Evolutionary conservation across 2,797 vertebrate species (phyloP), one percentile per base, ranked within the genome.

Genomic region (Apodemus agrarius): DNA sequence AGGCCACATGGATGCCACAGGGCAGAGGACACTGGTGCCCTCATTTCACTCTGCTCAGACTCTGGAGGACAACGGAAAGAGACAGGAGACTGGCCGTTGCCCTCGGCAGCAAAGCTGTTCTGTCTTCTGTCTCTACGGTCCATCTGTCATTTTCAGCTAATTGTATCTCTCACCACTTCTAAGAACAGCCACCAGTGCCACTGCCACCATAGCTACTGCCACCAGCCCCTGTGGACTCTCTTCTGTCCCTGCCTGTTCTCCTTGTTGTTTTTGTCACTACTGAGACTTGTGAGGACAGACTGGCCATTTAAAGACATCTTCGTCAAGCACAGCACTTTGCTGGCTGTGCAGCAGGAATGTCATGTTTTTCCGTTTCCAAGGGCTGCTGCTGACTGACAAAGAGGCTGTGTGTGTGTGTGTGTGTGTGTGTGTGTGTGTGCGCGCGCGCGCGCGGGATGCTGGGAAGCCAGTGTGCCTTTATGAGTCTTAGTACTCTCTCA

Each of bases 41-140:
- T 91, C 76, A 57, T 82, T 84, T 49, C 12, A 34, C 65, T 80
- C 85, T 81, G 17, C 80, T 63, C 69, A 82, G 59, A 54, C 92
- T 83, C 90, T 37, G 40, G 80, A 94, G 82, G 37, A 29, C 26
- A 14, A 1, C 11, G 12, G 86, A 91, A 93, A 86, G 92, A 94
- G 88, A 69, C 97, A 97, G 96, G 97, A 95, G 94, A 93, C 94
- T 40, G 4, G n/a, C 54, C n/a, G 52, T 81, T 34, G 92, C 95
- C 95, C 14, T 63, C 0, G 3, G 95, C 95, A 87, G 89, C 91
- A 95, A 93, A 96, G 82, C 95, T 90, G 82, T 91, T 97, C 92
- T 95, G 88, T 96, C 69, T 97, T 95, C 94, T 83, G 74, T 86
- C 63, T 89, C 16, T 89, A 87, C 0, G 0, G 67, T 96, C 96